These are phyloP conservation scores for Pantherophis vulpinus DNA, from an alignment of 2,797 vertebrate species.

Conservation along the genomic window DNA sequence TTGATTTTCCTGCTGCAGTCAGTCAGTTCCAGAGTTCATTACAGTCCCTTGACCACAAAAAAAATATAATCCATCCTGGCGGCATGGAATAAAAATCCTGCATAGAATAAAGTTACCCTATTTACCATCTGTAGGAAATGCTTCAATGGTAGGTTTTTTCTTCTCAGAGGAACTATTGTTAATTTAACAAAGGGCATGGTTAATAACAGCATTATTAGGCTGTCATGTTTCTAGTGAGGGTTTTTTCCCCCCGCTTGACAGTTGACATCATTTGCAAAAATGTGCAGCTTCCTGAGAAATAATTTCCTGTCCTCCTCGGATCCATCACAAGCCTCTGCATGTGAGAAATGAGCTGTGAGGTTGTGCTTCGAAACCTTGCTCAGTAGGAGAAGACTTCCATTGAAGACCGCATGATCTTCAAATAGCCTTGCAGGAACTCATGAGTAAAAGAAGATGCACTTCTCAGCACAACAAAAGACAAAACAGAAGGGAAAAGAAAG, in stretches of 20 bases:
- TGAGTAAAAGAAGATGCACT: conserved; percentile 36
- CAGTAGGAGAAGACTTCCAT: conserved; percentile 1
- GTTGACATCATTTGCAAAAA: conserved; percentile 40
- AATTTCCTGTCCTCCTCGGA: conserved; percentile 35
- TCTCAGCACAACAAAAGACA: conserved; percentile 36
- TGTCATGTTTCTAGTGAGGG: conserved; percentile 31
- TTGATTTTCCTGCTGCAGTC: neutral
- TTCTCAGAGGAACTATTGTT: conserved; percentile 31
- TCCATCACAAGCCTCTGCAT: conserved; percentile 27
- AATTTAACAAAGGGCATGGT: conserved; percentile 31
- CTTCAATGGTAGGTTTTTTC: conserved; percentile 35
- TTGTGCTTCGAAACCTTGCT: conserved; percentile 35
- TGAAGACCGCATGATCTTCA: conserved; percentile 29
- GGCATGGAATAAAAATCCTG: neutral
- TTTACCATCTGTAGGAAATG: conserved; percentile 28
- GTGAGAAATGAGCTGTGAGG: neutral
- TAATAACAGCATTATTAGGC: conserved; percentile 50
- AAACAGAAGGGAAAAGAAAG: neutral
- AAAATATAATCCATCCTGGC: neutral
- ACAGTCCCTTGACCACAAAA: neutral
- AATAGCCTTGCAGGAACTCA: conserved; percentile 27
- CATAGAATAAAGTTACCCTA: conserved; percentile 7
- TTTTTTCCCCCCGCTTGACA: conserved; percentile 44
- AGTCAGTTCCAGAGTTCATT: neutral
- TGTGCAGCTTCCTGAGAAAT: neutral